Base-by-base conservation (phyloP, 2,888 invertebrate species). In the Rhingia campestris region DNA sequence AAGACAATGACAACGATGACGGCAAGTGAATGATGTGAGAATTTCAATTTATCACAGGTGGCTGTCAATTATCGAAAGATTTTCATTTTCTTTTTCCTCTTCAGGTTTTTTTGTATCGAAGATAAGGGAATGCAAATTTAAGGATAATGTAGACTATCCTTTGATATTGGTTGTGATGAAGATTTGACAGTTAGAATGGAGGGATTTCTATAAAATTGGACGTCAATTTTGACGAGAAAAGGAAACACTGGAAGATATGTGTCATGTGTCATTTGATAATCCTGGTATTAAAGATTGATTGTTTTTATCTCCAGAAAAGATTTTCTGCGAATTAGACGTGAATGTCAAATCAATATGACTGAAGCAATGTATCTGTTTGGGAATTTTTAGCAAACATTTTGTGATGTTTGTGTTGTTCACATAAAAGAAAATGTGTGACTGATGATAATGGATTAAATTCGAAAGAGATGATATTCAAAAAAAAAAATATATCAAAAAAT, bases 31-130 rank as follows among this genome's bases (percentile, higher is more conserved):
- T 67, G 54, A 77, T 61, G 81, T 63, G 77, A 56, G 77, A 82
- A 79, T 79, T 67, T 79, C 58, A 82, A 74, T 69, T 45, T 53
- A 69, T 82, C 63, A 79, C 79, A 82, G 82, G 79, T 82, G 67
- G 58, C 63, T 82, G 79, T 82, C 69, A 69, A 74, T 74, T 79
- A 76, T 67, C 45, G 39, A 51, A 33, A 59, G 41, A 45, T 72
- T 63, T 49, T n/a, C 10, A 22, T 22, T 22, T 45, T 35, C 33
- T 56, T 33, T 51, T 43, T 54, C n/a, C 6, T n/a, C 58, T 63
- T 6, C 22, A 1, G 9, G 10, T 49, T 6, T 12, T 43, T 53
- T 35, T 35, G 10, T 12, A 74, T 64, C 41, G 49, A 63, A 72
- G 53, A 30, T 56, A 64, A 63, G 54, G 32, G 39, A 47, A 66